Evolutionary conservation across 1,140 invertebrate species (phyloP), one percentile per base, ranked within the genome.

Genomic region (Brachionus paranguensis): DNA sequence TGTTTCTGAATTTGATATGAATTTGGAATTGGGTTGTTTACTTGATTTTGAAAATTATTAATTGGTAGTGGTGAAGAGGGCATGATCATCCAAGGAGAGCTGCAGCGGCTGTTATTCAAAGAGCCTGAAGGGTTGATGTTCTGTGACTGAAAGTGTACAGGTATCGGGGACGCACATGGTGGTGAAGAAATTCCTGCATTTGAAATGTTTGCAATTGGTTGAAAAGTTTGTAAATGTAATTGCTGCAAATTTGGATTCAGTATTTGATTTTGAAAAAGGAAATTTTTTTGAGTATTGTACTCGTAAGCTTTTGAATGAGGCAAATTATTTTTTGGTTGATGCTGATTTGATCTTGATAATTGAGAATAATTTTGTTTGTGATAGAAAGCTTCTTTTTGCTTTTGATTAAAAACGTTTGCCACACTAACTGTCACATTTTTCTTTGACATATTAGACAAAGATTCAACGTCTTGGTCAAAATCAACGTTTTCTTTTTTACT

Each of bases 31-130:
- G 12, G n/a, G 11, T 27, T 76, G 41, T 29, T 76, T 74, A 8
- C 17, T 50, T 76, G 72, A 53, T 76, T 76, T 27, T 47, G 43
- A 50, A 53, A 50, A 29, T 76, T 76, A 27, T 14, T 76, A 24
- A 50, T 27, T 24, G 11, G 72, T 14, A 27, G 2, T 27, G 45
- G 72, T 11, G 78, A 37, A 20, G 50, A 33, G 10, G 41, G 33
- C 24, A 81, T 64, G 14, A 81, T 43, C 33, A 68, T 43, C 78
- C 78, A 81, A 43, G 78, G 78, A 29, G 78, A 81, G 17, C 78
- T 81, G 12, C 50, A 81, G 10, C 78, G 78, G 37, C 53, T 64
- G 37, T 81, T 81, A 17, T 81, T 81, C 12, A 81, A 43, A 17
- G 78, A 81, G 7, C 60, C 17, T n/a, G 78, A 68, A 43, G n/a